Evolutionary conservation across 2,888 invertebrate genomes (phyloP), one percentile per base, ranked within the genome.

Genomic region (Heliconius ethilla): DNA sequence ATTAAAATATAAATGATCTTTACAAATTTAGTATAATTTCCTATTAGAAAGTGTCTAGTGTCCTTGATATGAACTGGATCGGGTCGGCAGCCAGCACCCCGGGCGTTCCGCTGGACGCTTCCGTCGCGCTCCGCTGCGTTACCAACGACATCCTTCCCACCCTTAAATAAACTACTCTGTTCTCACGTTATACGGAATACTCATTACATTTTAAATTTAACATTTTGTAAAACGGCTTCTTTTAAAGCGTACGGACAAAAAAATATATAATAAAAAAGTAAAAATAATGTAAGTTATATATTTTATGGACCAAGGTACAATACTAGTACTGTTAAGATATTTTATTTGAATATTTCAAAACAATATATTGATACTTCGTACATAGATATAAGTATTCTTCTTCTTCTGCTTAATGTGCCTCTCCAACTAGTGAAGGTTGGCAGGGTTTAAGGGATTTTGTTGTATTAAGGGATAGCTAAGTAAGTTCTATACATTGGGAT

Each of bases 91-190:
- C 15, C 55, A 72, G 87, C 90, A 90, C 90, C 89, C 89, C 82
- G 80, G 75, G 70, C 76, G 91, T 92, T 91, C 89, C 91, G 88
- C 85, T 86, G 82, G 87, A 88, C 86, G 83, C 86, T 67, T 78
- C 79, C 83, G 85, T 83, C 85, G 82, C 83, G 82, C 81, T 80
- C 74, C 90, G 92, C 88, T 88, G 83, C 86, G 85, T 84, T 85
- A 85, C 81, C 79, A 73, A 78, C 73, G 76, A 76, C 76, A 76
- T 79, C 78, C 78, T 79, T 79, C 73, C 63, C 63, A 76, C 67
- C 78, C 78, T 76, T 79, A 70, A 70, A 70, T 63, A 63, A 73
- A 51, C 27, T 13, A 74, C 13, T 40, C 62, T 9, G 45, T 74
- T 74, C 63, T 27, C 40, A 62, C 11, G 55, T 37, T 13, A 25